Evolutionary conservation across 1,140 invertebrate genomes (phyloP), one percentile per base, ranked within the genome.

Genomic region (Helicoverpa armigera): DNA sequence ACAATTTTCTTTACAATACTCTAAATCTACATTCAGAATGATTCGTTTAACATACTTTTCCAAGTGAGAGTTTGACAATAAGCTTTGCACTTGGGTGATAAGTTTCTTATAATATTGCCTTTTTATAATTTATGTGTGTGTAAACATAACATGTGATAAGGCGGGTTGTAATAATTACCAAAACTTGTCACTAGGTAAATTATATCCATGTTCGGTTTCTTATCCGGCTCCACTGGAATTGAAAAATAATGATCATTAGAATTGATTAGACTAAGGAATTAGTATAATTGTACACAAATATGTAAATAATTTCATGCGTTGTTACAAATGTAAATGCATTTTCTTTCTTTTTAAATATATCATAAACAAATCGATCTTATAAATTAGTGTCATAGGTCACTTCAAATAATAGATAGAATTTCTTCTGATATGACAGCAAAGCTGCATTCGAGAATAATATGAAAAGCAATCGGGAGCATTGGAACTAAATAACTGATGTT

Each of bases 11-110:
- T 14, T 13, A 18, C 29, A n/a, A 67, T 67, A 67, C n/a, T 13
- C 43, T 50, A 35, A 65, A 50, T 50, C 11, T 48, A 69, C 16
- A 43, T 43, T 43, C 35, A 69, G 58, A 29, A 9, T 61, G 58
- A 23, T 69, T 18, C 43, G 10, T 69, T 69, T 69, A 13, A 16
- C 58, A 61, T 61, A 48, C 14, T 31, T 14, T 31, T 72, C 69
- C 50, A 51, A 53, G 50, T 72, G n/a, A 70, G 11, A 65, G 31
- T 14, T 63, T 63, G 11, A 63, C 11, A 51, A 7, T 43, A 72
- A 72, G 50, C 69, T 13, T 72, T 72, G 69, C 50, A 72, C 69
- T 72, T 72, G 69, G 63, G 63, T 65, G 63, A 63, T 14, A 43
- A 16, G 23, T 72, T 72, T 31, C 48, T 72, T 72, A 72, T 29